A percentile compares a stretch with the other conserved stretches of the same genome.
These are phyloP conservation scores for Lobophora halterata DNA, from an alignment of 2,888 invertebrate genomes.

Conservation along the genomic window DNA sequence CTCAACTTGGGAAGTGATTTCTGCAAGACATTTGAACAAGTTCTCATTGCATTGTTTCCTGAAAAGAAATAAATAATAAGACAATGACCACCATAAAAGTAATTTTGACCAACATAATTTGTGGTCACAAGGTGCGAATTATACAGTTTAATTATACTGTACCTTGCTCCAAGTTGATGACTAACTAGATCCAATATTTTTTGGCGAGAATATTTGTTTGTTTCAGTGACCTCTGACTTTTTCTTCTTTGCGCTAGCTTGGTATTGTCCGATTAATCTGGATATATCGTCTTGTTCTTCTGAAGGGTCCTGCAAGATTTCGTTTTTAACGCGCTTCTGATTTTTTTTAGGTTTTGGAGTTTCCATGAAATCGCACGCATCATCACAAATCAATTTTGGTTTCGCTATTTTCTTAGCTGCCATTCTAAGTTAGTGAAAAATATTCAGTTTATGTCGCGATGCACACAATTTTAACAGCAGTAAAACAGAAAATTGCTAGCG, in stretches of 20 bases:
- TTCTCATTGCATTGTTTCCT: slow-evolving; percentile 56
- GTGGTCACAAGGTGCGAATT: neutral
- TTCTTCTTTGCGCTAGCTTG: slow-evolving; percentile 50
- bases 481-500: too few relatives aligned
- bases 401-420: slow-evolving; percentile 47
- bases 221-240: slow-evolving; percentile 45
- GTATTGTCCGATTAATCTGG: slow-evolving; percentile 47
- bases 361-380: slow-evolving; percentile 51
- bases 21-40: slow-evolving; percentile 50
- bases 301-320: slow-evolving; percentile 43
- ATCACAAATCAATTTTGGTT: slow-evolving; percentile 52
- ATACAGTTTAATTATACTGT: slow-evolving; percentile 16
- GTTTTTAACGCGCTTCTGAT: slow-evolving; percentile 43
- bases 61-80: slow-evolving; percentile 29
- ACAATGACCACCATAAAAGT: neutral
- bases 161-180: slow-evolving; percentile 59
- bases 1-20: slow-evolving; percentile 53
- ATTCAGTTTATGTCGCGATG: too few relatives aligned
- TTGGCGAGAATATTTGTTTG: slow-evolving; percentile 52
- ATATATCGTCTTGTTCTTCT: slow-evolving; percentile 48
- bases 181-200: slow-evolving; percentile 57
- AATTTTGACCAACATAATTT: neutral
- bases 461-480: too few relatives aligned
- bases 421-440: slow-evolving; percentile 29
- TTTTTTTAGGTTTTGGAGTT: slow-evolving; percentile 49